Base-by-base conservation (phyloP, 2,797 vertebrate genomes). In the Gymnocypris eckloni region DNA sequence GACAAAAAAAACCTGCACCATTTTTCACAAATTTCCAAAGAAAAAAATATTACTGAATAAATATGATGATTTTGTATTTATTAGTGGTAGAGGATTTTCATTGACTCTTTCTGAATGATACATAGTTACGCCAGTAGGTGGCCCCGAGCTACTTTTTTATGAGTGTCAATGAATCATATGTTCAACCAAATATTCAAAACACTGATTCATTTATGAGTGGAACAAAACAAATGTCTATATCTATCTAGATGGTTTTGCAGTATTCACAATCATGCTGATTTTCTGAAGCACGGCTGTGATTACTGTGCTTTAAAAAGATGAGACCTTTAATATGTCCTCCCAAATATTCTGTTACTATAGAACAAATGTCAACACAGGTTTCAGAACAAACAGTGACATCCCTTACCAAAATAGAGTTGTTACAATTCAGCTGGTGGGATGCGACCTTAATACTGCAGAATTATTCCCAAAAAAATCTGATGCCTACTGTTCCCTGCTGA, bases 401-500 rank as follows among this genome's bases (percentile, higher is more conserved):
- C 41, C 41, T 1, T 41, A 25, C 11, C 28, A 54, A 77, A 69
- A 48, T 69, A 2, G 6, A 81, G 79, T 39, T 70, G 64, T 54
- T 33, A 41, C 61, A 70, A 22, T 28, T 52, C 48, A 70, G 48
- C 28, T 39, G 12, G 33, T 54, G 64, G 48, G 79, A n/a, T 7
- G 13, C 8, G 2, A 50, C 56, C 56, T 43, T 56, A 77, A 77
- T 77, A 22, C 22, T 18, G 71, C 4, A 10, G 39, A 79, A 79
- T 79, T 41, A 79, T 79, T 79, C 22, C 52, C 12, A 13, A 52
- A 77, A 77, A 77, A 20, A 77, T 80, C 61, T 67, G 79, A 81
- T 22, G 20, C 28, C 18, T 39, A 70, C 48, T 52, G 45, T 37
- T 54, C 52, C 39, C 50, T 52, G 37, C 64, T 45, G 69, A 85